Base-by-base conservation (phyloP, 1,140 invertebrate genomes). In the Drosophila suzukii region DNA sequence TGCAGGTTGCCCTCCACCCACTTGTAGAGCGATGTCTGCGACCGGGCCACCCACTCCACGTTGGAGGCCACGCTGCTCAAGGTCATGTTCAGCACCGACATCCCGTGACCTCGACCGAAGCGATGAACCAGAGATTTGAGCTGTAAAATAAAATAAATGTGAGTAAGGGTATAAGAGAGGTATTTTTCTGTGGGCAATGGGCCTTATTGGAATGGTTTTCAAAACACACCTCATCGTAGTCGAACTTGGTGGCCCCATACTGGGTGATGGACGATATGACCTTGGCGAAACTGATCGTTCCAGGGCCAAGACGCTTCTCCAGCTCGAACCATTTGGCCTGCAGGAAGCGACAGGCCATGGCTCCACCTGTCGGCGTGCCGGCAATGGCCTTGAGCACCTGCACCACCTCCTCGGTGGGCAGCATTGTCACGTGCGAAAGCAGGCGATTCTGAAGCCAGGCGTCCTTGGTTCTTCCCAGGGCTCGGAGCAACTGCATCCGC, bases 311-410 rank as follows among this genome's bases (percentile, higher is more conserved):
- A 41, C 95, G 93, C 4, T 92, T 91, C 61, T 95, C 93, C 47
- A 97, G 92, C 65, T 94, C 92, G 13, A 93, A 92, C 96, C 96
- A 97, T 63, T 96, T 95, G 10, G 95, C 94, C 80, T 95, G 94
- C 1, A 97, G 90, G 84, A 96, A 96, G 57, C 96, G 93, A 95
- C 96, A 97, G 5, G 96, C 95, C 43, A 96, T 93, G 3, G 95
- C 93, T 43, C 94, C 93, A 0, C 96, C 96, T 32, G 95, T 94
- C 2, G 94, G 93, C 89, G 96, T 96, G 7, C 93, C 93, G 1
- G 95, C 94, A 6, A 97, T 95, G 6, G 94, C 93, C 15, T 94
- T 93, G 10, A 97, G 93, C 2, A 96, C 95, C 7, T 93, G 93
- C 36, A 94, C 94, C 13, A 96, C 94, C 91, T 97, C 96, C 82